Evolutionary conservation across 2,888 invertebrate species (phyloP), one percentile per base, ranked within the genome.

Genomic region (Microctonus hyperodae): DNA sequence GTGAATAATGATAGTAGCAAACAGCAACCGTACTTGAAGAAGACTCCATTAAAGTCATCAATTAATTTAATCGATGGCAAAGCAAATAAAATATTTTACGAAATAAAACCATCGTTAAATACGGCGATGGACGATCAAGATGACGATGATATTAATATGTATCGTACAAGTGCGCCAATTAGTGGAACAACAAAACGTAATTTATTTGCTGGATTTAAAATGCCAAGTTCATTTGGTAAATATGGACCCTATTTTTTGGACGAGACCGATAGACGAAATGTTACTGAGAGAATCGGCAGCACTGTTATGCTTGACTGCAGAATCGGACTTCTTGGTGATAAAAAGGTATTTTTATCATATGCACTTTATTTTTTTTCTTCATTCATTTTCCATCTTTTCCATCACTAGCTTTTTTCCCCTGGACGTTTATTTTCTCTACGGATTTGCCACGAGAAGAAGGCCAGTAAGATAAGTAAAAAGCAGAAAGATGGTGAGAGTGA

Each of bases 231-330:
- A 28, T 77, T 81, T 35, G 83, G 84, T 13, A 84, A 84, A 67
- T 85, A 81, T 59, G 85, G 87, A 1, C 89, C 89, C 2, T 89
- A 87, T 79, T 89, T 89, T 79, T 88, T 88, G 77, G 88, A 88
- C 72, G 88, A 88, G 65, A 83, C 85, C 23, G 87, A 86, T 65
- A 85, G 86, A 48, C 81, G 85, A 72, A 88, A 88, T 75, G 83
- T 88, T 66, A 88, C 88, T 22, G 87, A 87, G 7, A 85, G 88
- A 71, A 87, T 88, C 69, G 89, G 89, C 59, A 87, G 86, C 69
- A 88, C 86, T 23, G 87, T 88, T 50, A 82, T 85, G 62, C 84
- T 89, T 31, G 87, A 89, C 79, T 89, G 89, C 79, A 85, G 87
- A 69, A 88, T 89, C 69, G 88, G 88, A 60, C 85, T 89, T 77